Percentiles rank a stretch among this genome's conserved stretches.
These are phyloP conservation scores for Ceratina australensis DNA, from an alignment of 1,140 invertebrate species.

Conservation along the genomic window DNA sequence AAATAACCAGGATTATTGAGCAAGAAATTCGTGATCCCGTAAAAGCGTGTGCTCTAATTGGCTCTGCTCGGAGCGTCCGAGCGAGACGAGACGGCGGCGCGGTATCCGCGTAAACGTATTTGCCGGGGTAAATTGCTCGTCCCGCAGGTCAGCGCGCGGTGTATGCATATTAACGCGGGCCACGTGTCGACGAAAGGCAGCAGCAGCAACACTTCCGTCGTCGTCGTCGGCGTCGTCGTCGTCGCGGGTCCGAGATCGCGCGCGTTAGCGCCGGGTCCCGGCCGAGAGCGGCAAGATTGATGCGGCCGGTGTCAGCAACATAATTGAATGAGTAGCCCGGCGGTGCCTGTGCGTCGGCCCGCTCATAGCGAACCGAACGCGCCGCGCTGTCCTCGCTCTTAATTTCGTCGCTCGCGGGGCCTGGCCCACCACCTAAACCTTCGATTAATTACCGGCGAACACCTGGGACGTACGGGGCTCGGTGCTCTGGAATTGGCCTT, in stretches of 20 bases:
- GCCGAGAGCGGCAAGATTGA: conserved; percentile 72
- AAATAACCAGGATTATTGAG: background rate
- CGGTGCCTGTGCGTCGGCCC: conserved; percentile 67
- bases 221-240: conserved; percentile 26
- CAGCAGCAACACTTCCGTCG: conserved; percentile 46
- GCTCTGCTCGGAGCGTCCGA: background rate
- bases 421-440: conserved; percentile 62
- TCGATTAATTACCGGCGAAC: conserved; percentile 76
- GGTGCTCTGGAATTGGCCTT: conserved; percentile 51
- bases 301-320: conserved; percentile 73
- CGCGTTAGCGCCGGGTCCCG: conserved; percentile 56
- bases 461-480: conserved; percentile 65
- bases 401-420: conserved; percentile 69
- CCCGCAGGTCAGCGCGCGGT: background rate
- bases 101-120: conserved; percentile 17
- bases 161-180: conserved; percentile 21
- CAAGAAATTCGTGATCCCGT: background rate
- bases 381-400: conserved; percentile 73
- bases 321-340: conserved; percentile 76
- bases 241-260: conserved; percentile 52
- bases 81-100: background rate
- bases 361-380: conserved; percentile 62
- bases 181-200: conserved; percentile 49
- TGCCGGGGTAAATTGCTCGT: conserved; percentile 34
- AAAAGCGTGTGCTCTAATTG: background rate